Base-by-base conservation (phyloP, 2,888 invertebrate species). In the Noctua comes region DNA sequence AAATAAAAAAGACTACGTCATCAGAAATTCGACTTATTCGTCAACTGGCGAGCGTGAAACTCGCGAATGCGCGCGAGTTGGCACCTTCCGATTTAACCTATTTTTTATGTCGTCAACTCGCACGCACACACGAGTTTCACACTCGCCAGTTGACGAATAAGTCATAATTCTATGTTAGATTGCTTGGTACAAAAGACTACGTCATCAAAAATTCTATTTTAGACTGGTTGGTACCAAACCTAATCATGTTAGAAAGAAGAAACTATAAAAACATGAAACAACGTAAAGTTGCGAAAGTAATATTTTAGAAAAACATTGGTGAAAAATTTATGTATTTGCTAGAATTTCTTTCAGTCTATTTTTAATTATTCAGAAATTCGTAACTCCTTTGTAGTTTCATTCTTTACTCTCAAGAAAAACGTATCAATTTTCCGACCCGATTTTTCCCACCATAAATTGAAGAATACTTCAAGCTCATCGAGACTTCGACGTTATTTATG, bases 401-500 rank as follows among this genome's bases (percentile, higher is more conserved):
- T 59, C 36, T 27, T 68, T 7, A 1, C 11, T 66, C 65, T 46
- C 27, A 64, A 73, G 76, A 83, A 84, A 68, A 21, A 59, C 48
- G 10, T 21, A 36, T 18, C 8, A 66, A 48, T 71, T 80, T 74
- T 73, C 46, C 46, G 46, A 18, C 65, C 24, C 24, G 10, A 54
- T 76, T 66, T 73, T 75, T n/a, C n/a, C 46, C 18, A 43, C 40
- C 36, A 82, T 76, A 85, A 85, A 82, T 78, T 70, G n/a, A 71
- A 64, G 48, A 76, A 85, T 82, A 68, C 68, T 72, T 82, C 76
- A 76, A 73, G 48, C 73, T 79, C 43, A 71, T 66, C 68, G 85
- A 59, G 65, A 48, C 43, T 68, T 62, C 65, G 79, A 54, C 65
- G 36, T 79, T 71, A 85, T 85, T 81, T 73, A 82, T 74, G 51